Percentiles rank a stretch among this genome's conserved stretches.
phyloP scores from a whole-genome alignment of 2,888 invertebrate species.

The Eumerus sabulonum region DNA sequence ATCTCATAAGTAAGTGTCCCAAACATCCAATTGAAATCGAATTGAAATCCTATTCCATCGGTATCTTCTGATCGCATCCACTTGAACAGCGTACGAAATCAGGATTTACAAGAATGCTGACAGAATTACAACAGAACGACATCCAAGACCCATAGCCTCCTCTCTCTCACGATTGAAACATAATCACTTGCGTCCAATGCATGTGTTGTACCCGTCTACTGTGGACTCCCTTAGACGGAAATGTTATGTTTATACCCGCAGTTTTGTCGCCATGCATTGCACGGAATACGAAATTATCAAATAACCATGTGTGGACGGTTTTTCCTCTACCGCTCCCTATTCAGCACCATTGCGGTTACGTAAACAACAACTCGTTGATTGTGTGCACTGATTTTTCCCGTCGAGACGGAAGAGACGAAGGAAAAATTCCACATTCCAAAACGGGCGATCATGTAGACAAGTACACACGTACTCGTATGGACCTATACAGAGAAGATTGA shows the following conservation, averaged over 20 bases:
- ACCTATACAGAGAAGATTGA: constrained; percentile 38
- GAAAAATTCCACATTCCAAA: constrained; percentile 12
- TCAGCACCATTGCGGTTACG: constrained; percentile 36
- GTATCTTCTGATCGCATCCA: constrained; percentile 27
- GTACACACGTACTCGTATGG: constrained; percentile 43
- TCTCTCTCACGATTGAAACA: constrained; percentile 38
- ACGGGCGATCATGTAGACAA: too few relatives aligned
- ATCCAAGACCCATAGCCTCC: constrained; percentile 32
- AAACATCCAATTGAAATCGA: constrained; percentile 17
- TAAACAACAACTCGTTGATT: constrained; percentile 17
- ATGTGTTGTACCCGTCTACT: constrained; percentile 8
- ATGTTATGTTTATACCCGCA: constrained; percentile 37
- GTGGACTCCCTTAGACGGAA: constrained; percentile 59
- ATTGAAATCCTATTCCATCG: constrained; percentile 22
- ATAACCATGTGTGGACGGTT: constrained; percentile 64
- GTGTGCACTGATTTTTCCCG: neutral
- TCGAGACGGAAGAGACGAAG: neutral
- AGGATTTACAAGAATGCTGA: constrained; percentile 55
- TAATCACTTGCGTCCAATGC: constrained; percentile 26
- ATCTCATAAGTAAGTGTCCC: too few relatives aligned
- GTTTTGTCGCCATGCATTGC: constrained; percentile 46
- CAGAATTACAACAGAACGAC: constrained; percentile 44
- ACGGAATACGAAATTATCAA: constrained; percentile 59
- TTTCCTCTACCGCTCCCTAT: constrained; percentile 33
- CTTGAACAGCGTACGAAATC: constrained; percentile 47